Percentiles rank a stretch among this genome's conserved stretches.
These are phyloP conservation scores for Empidonax alnorum DNA, from an alignment of 2,113 vertebrate genomes.

Conservation along the genomic window DNA sequence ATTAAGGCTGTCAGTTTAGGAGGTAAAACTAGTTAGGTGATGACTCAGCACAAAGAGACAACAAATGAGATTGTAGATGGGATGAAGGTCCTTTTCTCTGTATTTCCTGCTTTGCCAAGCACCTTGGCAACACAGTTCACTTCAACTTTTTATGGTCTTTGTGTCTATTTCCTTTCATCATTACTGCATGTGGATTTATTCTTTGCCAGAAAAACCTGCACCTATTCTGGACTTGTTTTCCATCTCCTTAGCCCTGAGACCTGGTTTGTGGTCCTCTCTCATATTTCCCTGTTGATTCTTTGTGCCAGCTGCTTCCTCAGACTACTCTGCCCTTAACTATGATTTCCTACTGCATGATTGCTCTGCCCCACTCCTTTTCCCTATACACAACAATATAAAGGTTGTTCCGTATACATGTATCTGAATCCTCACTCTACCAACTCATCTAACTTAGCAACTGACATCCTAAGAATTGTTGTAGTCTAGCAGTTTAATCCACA, in stretches of 20 bases:
- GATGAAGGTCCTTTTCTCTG: not conserved
- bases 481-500: not conserved
- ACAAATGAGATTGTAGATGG: not conserved
- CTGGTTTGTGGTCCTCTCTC: not conserved
- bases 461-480: not conserved
- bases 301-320: not conserved
- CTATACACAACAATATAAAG: not conserved
- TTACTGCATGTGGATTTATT: not conserved
- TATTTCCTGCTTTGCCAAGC: not conserved
- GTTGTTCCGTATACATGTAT: not conserved
- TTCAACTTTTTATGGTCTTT: fast-evolving
- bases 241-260: not conserved
- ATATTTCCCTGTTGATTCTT: not conserved
- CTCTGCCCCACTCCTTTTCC: not conserved
- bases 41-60: not conserved
- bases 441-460: not conserved
- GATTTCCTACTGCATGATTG: not conserved
- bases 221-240: not conserved
- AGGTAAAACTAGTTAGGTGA: not conserved
- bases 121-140: not conserved
- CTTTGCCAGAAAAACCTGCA: not conserved
- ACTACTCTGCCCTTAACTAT: not conserved
- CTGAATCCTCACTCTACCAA: not conserved
- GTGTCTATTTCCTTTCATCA: not conserved
- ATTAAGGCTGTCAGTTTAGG: not conserved